Conservation (phyloP, 1,140 invertebrate genomes). For the Littorina saxatilis region DNA sequence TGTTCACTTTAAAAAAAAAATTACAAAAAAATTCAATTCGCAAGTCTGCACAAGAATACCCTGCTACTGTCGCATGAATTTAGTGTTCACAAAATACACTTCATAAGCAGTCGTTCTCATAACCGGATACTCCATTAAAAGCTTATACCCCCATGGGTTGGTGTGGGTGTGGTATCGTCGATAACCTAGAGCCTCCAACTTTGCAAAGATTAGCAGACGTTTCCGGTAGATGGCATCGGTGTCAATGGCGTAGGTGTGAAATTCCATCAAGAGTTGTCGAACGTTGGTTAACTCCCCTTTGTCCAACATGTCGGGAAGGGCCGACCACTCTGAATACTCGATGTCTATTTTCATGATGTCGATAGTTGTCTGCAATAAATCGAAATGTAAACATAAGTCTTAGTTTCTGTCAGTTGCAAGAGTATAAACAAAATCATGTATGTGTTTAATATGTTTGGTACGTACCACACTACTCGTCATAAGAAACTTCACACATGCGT, state of each 20-base stretch:
- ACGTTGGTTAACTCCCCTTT: slow-evolving; percentile 27
- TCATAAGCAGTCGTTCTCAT: not conserved
- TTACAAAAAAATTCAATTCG: too few relatives aligned
- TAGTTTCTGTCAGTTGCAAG: too few relatives aligned
- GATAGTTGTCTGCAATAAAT: not conserved
- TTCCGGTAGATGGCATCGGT: not conserved
- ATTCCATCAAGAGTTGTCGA: slow-evolving; percentile 35
- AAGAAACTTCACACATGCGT: too few relatives aligned
- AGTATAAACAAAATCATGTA: too few relatives aligned
- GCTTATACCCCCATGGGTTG: not conserved
- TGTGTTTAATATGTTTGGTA: too few relatives aligned
- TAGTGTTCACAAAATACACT: slow-evolving; percentile 1
- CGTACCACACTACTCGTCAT: too few relatives aligned
- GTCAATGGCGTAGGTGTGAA: not conserved
- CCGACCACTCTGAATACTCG: slow-evolving; percentile 37
- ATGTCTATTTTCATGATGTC: slow-evolving; percentile 48
- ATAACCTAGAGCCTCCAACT: not conserved
- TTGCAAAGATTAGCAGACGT: not conserved
- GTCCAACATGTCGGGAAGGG: slow-evolving; percentile 25
- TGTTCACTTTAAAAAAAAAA: too few relatives aligned
- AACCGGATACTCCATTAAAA: not conserved
- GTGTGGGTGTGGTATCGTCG: not conserved
- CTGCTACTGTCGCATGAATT: not conserved
- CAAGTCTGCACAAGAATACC: too few relatives aligned
- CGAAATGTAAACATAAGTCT: not conserved